Base-by-base conservation (phyloP, 2,888 invertebrate species). In the Diarsia rubi region DNA sequence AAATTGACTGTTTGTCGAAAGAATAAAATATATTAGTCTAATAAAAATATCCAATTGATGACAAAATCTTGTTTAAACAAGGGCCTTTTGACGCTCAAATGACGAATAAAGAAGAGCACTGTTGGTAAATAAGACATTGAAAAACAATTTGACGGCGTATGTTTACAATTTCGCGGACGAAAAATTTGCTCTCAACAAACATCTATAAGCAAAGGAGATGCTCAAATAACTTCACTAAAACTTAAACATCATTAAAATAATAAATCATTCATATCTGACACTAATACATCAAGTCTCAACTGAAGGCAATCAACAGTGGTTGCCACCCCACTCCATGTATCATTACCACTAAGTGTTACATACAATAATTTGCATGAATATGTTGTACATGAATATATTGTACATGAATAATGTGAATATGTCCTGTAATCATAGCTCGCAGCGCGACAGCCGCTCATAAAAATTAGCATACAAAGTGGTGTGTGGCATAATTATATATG, bases 331-430 rank as follows among this genome's bases (percentile, higher is more conserved):
- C 37, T 65, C 47, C 60, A 69, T 24, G 24, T 37, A 45, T 60
- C n/a, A 66, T 66, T 52, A 68, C 67, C 27, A 31, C 21, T 54
- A 47, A 52, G 31, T 49, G 37, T 63, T 24, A 16, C 37, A 66
- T 45, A 66, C 45, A 24, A 65, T 69, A 70, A 86, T 84, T 86
- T 84, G 63, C 85, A 84, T 86, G 44, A 78, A 71, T 69, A 78
- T 74, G 67, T 70, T 31, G 59, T 27, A 19, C 27, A 57, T 57
- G 57, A 57, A 57, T 57, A 60, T 57, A 16, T 54, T 24, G 24
- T 57, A 57, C 77, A 83, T 86, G 49, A 75, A 71, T 66, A 77
- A 59, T 45, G 72, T 16, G 72, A 45, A 57, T 49, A 80, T 81
- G 75, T 65, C 73, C 71, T 74, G 57, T 74, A 82, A 81, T 84